A percentile compares a stretch with the other conserved stretches of the same genome.
phyloP scores from a whole-genome alignment of 2,888 invertebrate genomes.

The Autographa pulchrina region DNA sequence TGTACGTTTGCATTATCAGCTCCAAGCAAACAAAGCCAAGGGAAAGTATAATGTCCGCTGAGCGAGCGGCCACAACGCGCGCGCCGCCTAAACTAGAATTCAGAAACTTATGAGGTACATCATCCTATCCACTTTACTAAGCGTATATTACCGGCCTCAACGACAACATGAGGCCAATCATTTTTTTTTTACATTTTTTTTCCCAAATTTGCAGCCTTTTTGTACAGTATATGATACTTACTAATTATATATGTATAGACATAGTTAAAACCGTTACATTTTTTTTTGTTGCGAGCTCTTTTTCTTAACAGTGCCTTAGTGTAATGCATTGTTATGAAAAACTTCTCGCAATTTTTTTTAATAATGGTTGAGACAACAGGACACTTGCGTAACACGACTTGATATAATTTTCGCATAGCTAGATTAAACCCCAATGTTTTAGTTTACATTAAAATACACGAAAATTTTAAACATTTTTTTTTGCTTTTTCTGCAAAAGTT shows the following conservation, averaged over 20 bases:
- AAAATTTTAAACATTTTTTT: slow-evolving; percentile 75
- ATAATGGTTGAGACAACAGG: slow-evolving; percentile 73
- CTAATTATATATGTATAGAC: slow-evolving; percentile 86
- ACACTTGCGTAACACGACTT: slow-evolving; percentile 78
- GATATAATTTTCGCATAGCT: slow-evolving; percentile 78
- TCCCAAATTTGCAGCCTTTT: slow-evolving; percentile 85
- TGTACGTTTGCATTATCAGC: slow-evolving; percentile 65
- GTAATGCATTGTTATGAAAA: slow-evolving; percentile 66
- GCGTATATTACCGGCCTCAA: slow-evolving; percentile 86
- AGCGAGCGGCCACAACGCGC: slow-evolving; percentile 65
- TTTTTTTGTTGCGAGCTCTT: slow-evolving; percentile 74
- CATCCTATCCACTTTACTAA: slow-evolving; percentile 86
- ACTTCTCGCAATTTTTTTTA: slow-evolving; percentile 72
- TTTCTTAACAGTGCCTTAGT: slow-evolving; percentile 61
- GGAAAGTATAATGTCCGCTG: slow-evolving; percentile 65
- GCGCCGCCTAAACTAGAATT: slow-evolving; percentile 75
- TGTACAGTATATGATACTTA: slow-evolving; percentile 88
- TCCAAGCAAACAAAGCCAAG: slow-evolving; percentile 63
- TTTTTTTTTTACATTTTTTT: slow-evolving; percentile 82
- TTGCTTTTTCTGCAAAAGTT: slow-evolving; percentile 64
- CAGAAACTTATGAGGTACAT: slow-evolving; percentile 85
- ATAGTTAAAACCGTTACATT: slow-evolving; percentile 79
- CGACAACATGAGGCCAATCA: slow-evolving; percentile 79
- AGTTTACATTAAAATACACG: slow-evolving; percentile 75
- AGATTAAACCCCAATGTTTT: slow-evolving; percentile 75